Percentiles rank a stretch among this genome's conserved stretches.
Conservation (phyloP, 2,797 vertebrate genomes). For the Malacoctenus gilli region DNA sequence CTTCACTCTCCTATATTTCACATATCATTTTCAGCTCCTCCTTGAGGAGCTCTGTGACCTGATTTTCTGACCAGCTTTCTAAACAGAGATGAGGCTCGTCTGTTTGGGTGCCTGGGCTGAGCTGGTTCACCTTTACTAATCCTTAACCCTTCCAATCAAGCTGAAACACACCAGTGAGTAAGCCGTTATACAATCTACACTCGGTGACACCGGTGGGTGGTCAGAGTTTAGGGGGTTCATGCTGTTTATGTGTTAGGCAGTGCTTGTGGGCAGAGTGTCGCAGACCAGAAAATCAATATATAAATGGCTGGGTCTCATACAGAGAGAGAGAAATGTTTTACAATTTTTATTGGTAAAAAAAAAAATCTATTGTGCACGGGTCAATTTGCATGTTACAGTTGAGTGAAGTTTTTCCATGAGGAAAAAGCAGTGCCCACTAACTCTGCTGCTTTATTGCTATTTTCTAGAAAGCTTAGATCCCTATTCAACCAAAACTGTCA, state of each 20-base stretch:
- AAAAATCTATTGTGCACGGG: neutral
- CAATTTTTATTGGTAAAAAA: neutral
- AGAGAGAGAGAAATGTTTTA: neutral
- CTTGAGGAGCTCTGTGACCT: too few relatives aligned
- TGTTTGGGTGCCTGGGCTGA: conserved; percentile 41
- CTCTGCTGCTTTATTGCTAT: neutral
- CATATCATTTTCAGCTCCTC: neutral
- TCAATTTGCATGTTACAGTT: neutral
- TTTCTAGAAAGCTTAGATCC: too few relatives aligned
- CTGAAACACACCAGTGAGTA: conserved; percentile 3
- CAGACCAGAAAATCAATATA: conserved; percentile 1
- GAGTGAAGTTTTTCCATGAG: neutral
- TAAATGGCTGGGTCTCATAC: neutral
- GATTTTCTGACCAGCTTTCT: conserved; percentile 1
- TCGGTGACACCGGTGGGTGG: conserved; percentile 2
- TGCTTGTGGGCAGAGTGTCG: too few relatives aligned
- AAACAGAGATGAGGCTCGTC: neutral
- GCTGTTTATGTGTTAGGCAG: neutral
- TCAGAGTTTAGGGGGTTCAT: neutral
- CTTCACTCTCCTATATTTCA: too few relatives aligned
- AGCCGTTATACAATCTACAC: conserved; percentile 20
- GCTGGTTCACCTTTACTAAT: conserved; percentile 30
- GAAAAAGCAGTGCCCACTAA: neutral
- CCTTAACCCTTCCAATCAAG: conserved; percentile 13
- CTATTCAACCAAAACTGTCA: too few relatives aligned